Conservation (phyloP, 2,797 vertebrate genomes). For the Microchirus variegatus region DNA sequence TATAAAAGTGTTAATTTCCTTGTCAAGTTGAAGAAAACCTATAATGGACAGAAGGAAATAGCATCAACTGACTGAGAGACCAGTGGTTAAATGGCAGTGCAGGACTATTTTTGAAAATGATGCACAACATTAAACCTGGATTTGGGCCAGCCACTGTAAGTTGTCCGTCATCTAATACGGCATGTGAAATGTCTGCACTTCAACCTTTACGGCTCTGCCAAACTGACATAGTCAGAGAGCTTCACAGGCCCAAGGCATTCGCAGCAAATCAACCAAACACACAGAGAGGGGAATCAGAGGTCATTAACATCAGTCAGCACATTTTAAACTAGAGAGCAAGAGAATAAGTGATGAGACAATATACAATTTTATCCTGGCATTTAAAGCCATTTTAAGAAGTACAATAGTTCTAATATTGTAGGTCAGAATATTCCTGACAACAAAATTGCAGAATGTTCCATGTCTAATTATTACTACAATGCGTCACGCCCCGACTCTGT, state of each 20-base stretch:
- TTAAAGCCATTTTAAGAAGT: too few species aligned
- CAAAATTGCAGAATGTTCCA: too few species aligned
- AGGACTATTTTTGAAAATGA: neutral
- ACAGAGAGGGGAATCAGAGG: neutral
- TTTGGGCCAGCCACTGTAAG: conserved; percentile 1
- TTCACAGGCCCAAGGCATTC: neutral
- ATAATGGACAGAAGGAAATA: neutral
- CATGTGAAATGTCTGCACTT: conserved; percentile 14
- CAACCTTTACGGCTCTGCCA: conserved; percentile 39
- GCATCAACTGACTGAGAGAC: too few species aligned
- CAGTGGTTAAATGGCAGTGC: neutral
- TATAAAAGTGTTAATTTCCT: too few species aligned
- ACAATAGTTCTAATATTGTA: too few species aligned
- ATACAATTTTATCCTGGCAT: too few species aligned
- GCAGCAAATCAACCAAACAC: neutral
- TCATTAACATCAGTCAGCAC: neutral
- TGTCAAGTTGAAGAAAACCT: too few species aligned
- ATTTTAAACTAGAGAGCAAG: neutral
- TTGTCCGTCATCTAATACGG: conserved; percentile 14
- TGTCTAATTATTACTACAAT: too few species aligned
- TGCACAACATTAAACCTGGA: neutral
- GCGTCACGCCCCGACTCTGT: too few species aligned
- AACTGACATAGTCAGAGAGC: conserved; percentile 13
- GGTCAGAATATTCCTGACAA: too few species aligned
- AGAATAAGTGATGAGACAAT: neutral